Conservation (phyloP, 1,140 invertebrate genomes). For the Drosophila varians region DNA sequence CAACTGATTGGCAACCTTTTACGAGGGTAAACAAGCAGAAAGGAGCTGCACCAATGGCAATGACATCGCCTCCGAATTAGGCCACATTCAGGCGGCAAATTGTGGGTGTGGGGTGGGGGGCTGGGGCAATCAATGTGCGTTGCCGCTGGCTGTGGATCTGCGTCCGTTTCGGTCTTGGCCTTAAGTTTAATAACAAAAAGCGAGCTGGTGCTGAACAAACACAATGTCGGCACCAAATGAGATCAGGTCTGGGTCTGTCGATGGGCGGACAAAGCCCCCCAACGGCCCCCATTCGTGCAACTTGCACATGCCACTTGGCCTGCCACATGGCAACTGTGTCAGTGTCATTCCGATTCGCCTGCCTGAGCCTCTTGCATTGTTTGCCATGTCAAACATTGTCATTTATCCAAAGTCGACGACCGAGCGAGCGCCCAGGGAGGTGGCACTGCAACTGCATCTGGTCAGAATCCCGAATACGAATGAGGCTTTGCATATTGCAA, state of each 20-base stretch:
- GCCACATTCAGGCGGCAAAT: constrained; percentile 59
- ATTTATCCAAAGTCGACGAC: constrained; percentile 65
- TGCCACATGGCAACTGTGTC: constrained; percentile 57
- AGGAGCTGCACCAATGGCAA: constrained; percentile 25
- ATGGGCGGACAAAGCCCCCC: background rate
- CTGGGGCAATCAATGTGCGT: constrained; percentile 55
- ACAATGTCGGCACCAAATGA: constrained; percentile 66
- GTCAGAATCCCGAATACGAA: constrained; percentile 3
- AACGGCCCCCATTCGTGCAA: constrained; percentile 33
- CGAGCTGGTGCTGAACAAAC: constrained; percentile 53
- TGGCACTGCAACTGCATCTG: background rate
- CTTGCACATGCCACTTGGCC: constrained; percentile 52
- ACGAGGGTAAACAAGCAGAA: constrained; percentile 12
- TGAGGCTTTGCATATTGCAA: constrained; percentile 69
- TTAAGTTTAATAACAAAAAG: constrained; percentile 66
- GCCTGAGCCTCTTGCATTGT: constrained; percentile 55
- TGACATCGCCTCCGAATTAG: constrained; percentile 54
- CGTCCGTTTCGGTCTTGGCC: constrained; percentile 43
- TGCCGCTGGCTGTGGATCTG: constrained; percentile 48
- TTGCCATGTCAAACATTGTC: constrained; percentile 77
- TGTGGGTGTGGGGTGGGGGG: constrained; percentile 10
- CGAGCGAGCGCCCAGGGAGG: background rate
- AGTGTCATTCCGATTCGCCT: constrained; percentile 63
- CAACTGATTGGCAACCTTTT: constrained; percentile 39
- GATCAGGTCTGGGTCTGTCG: constrained; percentile 55